Evolutionary conservation across 2,888 invertebrate genomes (phyloP).

Genomic region (Parnassius apollo): DNA sequence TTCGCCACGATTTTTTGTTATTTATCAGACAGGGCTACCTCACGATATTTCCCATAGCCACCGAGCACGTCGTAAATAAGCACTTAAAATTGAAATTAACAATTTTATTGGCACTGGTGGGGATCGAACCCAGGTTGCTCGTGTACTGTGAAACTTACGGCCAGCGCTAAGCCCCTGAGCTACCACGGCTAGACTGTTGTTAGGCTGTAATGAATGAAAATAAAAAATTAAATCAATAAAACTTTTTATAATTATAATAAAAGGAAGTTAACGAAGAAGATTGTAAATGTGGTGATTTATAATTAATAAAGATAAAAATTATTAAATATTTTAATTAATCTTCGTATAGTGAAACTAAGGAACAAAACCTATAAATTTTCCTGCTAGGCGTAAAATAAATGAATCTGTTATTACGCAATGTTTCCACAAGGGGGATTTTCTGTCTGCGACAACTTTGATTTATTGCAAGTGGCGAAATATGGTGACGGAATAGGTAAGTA

Average conservation of each 20-base stretch:
- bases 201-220: neutral
- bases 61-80: no score
- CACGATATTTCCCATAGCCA: no score
- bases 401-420: constrained; percentile 71
- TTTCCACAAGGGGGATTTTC: constrained; percentile 59
- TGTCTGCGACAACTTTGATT: constrained; percentile 65
- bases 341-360: constrained; percentile 18
- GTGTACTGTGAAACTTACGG: no score
- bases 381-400: constrained; percentile 64
- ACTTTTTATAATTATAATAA: neutral
- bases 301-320: neutral
- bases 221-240: neutral
- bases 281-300: neutral
- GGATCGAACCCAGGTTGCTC: no score
- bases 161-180: no score
- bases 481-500: constrained; percentile 33
- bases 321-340: constrained; percentile 20
- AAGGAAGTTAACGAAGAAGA: neutral
- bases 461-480: constrained; percentile 50
- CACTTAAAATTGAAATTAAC: no score
- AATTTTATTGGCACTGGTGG: no score
- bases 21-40: no score
- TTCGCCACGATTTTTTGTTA: no score
- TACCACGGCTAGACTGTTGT: neutral
- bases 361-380: constrained; percentile 26